These are phyloP conservation scores for Nettapus auritus DNA, from an alignment of 2,113 vertebrate genomes.

Conservation along the genomic window DNA sequence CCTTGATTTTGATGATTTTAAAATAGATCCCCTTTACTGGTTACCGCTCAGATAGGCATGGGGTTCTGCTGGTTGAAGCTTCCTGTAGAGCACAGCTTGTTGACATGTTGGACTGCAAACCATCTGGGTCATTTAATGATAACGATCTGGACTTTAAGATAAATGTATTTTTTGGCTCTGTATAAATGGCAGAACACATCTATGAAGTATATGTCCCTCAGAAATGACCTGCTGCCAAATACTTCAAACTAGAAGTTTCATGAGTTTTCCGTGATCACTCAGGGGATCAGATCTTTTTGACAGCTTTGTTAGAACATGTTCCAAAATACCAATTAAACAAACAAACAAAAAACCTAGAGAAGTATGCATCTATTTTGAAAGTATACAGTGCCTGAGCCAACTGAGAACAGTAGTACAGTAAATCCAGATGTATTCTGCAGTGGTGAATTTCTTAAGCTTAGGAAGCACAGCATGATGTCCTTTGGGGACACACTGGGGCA, in stretches of 20 bases:
- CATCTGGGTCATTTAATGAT: neutral
- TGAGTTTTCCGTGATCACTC: neutral
- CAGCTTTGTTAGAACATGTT: neutral
- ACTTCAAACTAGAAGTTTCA: neutral
- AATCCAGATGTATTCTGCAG: neutral
- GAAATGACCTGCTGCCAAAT: neutral
- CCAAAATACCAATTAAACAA: neutral
- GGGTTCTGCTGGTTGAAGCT: neutral
- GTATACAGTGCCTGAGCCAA: neutral
- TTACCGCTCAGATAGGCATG: neutral
- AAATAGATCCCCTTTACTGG: neutral
- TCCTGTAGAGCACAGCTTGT: neutral
- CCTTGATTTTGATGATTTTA: neutral
- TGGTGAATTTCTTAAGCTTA: neutral
- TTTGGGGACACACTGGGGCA: neutral
- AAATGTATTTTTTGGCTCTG: neutral
- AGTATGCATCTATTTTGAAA: neutral
- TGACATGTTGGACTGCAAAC: neutral
- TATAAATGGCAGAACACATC: neutral
- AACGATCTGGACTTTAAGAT: neutral
- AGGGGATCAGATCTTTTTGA: neutral
- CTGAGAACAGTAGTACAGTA: neutral
- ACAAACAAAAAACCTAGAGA: neutral
- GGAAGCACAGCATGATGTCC: neutral
- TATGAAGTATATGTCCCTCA: neutral